Percentiles rank a stretch among this genome's conserved stretches.
phyloP scores from a whole-genome alignment of 2,797 vertebrate species.

The Poeciliopsis presidionis region DNA sequence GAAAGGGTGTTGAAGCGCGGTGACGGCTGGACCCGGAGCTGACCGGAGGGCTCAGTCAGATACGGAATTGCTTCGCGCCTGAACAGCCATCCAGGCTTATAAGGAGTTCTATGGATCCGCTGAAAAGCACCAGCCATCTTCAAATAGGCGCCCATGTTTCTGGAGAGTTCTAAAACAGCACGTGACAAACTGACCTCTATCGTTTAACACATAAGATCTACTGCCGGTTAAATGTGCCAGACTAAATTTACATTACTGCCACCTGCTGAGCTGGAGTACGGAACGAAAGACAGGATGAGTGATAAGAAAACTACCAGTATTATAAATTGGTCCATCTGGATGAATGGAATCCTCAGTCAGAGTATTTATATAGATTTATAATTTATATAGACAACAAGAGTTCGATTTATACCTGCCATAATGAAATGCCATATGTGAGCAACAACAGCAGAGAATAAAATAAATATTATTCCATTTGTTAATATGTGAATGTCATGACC shows the following conservation, averaged over 20 bases:
- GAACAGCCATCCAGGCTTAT: constrained; percentile 10
- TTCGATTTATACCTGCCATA: neutral
- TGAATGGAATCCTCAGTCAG: no score
- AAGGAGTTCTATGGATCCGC: constrained; percentile 44
- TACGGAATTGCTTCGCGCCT: constrained; percentile 8
- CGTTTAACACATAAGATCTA: constrained; percentile 45
- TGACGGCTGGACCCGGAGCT: neutral
- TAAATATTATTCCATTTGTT: no score
- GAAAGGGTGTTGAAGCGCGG: constrained; percentile 37
- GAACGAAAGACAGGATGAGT: neutral
- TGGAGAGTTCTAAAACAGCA: constrained; percentile 41
- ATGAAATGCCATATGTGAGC: neutral
- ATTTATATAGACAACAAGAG: no score
- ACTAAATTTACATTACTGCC: neutral
- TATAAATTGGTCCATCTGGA: no score
- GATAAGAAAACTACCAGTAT: no score
- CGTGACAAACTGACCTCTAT: constrained; percentile 18
- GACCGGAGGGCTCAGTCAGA: neutral
- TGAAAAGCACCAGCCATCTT: constrained; percentile 68
- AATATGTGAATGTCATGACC: no score
- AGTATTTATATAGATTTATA: no score
- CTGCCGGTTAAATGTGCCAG: neutral
- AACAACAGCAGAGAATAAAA: no score
- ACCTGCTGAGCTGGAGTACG: neutral
- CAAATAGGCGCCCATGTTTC: constrained; percentile 84